Evolutionary conservation across 1,140 invertebrate genomes (phyloP).

Genomic region (Littorina saxatilis): DNA sequence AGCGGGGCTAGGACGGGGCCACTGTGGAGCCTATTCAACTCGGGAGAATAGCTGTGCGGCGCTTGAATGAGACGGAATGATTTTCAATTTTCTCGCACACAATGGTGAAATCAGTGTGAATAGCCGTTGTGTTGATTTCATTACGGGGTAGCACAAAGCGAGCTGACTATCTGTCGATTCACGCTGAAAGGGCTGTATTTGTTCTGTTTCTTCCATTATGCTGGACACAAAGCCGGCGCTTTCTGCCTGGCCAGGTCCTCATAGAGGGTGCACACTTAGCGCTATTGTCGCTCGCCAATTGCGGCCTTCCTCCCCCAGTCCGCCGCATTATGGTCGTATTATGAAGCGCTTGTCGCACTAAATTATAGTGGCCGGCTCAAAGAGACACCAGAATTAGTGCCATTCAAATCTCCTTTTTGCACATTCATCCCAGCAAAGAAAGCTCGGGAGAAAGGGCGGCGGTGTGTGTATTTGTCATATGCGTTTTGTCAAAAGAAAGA

Average conservation of each 20-base stretch:
- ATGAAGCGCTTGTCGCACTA: constrained; percentile 46
- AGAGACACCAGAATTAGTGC: constrained; percentile 36
- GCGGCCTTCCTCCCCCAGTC: constrained; percentile 77
- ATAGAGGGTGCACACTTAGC: constrained; percentile 53
- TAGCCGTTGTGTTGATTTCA: constrained; percentile 69
- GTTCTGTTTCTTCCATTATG: constrained; percentile 73
- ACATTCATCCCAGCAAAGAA: constrained; percentile 40
- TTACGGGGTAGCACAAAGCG: constrained; percentile 64
- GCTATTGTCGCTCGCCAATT: constrained; percentile 55
- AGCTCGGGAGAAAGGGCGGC: background rate
- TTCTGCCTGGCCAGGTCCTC: constrained; percentile 73
- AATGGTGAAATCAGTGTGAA: constrained; percentile 69
- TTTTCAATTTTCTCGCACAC: constrained; percentile 73
- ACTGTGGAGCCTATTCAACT: constrained; percentile 43
- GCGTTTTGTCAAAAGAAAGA: background rate
- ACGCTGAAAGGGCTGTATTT: constrained; percentile 68
- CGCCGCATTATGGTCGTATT: constrained; percentile 55
- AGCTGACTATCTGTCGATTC: constrained; percentile 68
- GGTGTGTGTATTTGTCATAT: constrained; percentile 15
- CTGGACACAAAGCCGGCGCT: constrained; percentile 62
- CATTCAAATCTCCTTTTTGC: constrained; percentile 41
- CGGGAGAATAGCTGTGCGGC: constrained; percentile 48
- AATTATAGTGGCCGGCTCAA: constrained; percentile 37
- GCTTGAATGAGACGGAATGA: constrained; percentile 67
- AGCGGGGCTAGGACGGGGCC: constrained; percentile 29